phyloP scores from a whole-genome alignment of 1,140 invertebrate species.

The Anastatus disparis region DNA sequence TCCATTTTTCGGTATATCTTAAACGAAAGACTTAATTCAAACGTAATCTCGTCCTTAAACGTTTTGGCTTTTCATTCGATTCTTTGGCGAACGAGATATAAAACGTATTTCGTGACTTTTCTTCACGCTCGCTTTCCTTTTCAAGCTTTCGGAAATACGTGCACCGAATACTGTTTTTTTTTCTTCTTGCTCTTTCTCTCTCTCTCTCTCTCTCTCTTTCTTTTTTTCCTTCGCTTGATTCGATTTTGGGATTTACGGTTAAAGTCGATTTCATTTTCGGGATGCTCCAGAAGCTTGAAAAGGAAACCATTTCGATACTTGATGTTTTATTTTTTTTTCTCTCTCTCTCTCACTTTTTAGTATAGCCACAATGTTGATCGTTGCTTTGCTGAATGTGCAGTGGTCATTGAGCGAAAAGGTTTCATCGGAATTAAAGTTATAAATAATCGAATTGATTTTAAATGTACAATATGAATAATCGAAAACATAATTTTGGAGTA shows the following conservation, averaged over 20 bases:
- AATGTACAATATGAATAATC: too few species aligned
- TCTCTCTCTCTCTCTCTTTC: not conserved
- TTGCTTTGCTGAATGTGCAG: not conserved
- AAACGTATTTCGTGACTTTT: conserved; percentile 23
- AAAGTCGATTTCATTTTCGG: conserved; percentile 33
- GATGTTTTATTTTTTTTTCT: too few species aligned
- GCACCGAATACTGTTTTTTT: conserved; percentile 25
- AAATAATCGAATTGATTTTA: too few species aligned
- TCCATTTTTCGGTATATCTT: too few species aligned
- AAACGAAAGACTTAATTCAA: conserved; percentile 38
- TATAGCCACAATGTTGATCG: too few species aligned
- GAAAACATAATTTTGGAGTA: too few species aligned
- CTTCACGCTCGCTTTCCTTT: conserved; percentile 20
- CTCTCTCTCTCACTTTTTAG: too few species aligned
- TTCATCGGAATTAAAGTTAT: not conserved
- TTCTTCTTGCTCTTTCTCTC: too few species aligned
- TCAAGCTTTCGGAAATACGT: conserved; percentile 29
- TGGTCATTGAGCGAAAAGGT: not conserved
- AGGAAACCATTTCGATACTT: too few species aligned
- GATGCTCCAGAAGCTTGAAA: too few species aligned
- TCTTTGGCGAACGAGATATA: conserved; percentile 16
- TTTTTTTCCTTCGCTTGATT: conserved; percentile 7
- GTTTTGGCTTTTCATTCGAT: conserved; percentile 28
- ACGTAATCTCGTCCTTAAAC: conserved; percentile 37
- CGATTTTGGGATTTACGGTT: conserved; percentile 36